Conservation (phyloP, 2,113 vertebrate genomes). For the Caretta caretta region DNA sequence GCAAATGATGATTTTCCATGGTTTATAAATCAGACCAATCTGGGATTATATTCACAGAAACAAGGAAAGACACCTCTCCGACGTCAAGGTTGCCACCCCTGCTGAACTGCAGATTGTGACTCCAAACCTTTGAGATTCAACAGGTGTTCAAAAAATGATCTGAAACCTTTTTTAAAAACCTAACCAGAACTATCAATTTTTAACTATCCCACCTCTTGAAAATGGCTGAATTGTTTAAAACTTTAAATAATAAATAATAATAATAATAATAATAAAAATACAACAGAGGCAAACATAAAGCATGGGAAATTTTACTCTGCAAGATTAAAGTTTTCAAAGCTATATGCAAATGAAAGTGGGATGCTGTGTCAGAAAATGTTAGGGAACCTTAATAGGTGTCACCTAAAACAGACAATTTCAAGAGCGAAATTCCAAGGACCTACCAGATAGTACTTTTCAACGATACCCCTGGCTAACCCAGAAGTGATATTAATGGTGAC, state of each 20-base stretch:
- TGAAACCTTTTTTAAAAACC: neutral
- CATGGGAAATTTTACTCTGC: neutral
- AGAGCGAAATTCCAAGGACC: neutral
- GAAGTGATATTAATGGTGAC: neutral
- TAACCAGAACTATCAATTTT: slow-evolving; percentile 21
- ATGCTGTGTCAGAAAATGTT: fast-evolving
- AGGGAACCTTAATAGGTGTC: neutral
- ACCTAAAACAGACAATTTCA: neutral
- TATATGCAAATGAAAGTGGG: neutral
- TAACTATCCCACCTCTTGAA: slow-evolving; percentile 32
- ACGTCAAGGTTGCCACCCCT: slow-evolving; percentile 39
- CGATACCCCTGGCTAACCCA: neutral
- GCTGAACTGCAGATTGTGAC: slow-evolving; percentile 10
- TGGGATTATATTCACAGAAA: slow-evolving; percentile 52
- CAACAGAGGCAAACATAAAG: neutral
- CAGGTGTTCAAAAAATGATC: neutral
- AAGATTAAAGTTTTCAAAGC: neutral
- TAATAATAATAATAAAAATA: no score
- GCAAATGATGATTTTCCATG: neutral
- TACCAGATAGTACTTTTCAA: neutral
- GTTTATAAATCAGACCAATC: slow-evolving; percentile 10
- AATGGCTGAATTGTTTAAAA: fast-evolving
- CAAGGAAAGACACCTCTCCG: slow-evolving; percentile 33
- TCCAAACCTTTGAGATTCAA: neutral
- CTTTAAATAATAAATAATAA: neutral